A percentile compares a stretch with the other conserved stretches of the same genome.
Evolutionary conservation across 2,113 vertebrate genomes (phyloP).

Genomic region (Gasterosteus aculeatus): DNA sequence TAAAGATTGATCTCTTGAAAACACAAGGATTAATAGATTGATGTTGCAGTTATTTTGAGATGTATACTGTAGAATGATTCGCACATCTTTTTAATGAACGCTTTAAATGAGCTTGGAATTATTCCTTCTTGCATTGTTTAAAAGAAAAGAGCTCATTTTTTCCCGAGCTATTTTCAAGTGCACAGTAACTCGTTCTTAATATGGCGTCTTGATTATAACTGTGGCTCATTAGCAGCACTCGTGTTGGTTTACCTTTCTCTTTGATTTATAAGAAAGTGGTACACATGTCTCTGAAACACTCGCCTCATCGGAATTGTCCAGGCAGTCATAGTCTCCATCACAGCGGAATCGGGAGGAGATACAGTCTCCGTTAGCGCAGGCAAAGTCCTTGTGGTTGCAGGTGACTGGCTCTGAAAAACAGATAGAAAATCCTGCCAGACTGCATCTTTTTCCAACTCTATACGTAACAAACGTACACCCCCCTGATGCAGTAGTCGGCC

Average conservation of each 20-base stretch:
- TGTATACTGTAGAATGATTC: neutral
- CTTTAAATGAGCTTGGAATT: neutral
- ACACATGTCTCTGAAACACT: constrained; percentile 48
- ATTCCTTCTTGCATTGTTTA: neutral
- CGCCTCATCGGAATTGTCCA: constrained; percentile 97
- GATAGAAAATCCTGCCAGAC: constrained; percentile 15
- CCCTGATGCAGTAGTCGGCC: constrained; percentile 10
- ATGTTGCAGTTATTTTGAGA: constrained; percentile 16
- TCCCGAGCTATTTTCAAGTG: neutral
- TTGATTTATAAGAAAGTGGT: constrained; percentile 7
- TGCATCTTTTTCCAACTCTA: neutral
- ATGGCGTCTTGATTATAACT: neutral
- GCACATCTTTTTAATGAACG: neutral
- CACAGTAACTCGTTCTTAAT: neutral
- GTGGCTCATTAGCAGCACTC: constrained; percentile 8
- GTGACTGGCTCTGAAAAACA: constrained; percentile 89
- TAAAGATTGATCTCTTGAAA: neutral
- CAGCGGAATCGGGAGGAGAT: constrained; percentile 95
- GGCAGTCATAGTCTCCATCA: constrained; percentile 96
- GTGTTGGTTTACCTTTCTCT: neutral
- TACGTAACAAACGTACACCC: constrained; percentile 24
- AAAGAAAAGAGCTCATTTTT: neutral
- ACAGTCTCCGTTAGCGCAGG: constrained; percentile 94
- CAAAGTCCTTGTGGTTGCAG: constrained; percentile 94
- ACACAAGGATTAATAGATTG: neutral